Evolutionary conservation across 2,113 vertebrate species (phyloP).

Genomic region (Phalacrocorax aristotelis): DNA sequence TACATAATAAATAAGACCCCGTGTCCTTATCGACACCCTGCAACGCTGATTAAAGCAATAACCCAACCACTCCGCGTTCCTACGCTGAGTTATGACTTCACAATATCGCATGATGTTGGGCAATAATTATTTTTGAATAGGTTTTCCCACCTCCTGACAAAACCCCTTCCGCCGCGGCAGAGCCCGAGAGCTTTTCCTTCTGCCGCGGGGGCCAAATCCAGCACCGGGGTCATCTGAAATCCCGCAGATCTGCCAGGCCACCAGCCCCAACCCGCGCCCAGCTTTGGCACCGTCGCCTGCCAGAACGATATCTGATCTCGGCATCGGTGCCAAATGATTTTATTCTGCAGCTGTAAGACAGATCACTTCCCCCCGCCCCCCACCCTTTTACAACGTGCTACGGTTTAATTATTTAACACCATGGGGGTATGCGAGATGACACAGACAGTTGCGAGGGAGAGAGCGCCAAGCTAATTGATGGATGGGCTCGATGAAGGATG

Average conservation of each 20-base stretch:
- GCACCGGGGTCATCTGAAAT: neutral
- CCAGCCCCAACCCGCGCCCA: neutral
- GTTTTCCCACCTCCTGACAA: neutral
- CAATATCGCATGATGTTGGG: neutral
- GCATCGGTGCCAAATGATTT: neutral
- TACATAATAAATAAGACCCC: neutral
- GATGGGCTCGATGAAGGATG: neutral
- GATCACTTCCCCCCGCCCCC: neutral
- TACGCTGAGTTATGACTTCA: neutral
- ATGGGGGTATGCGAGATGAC: neutral
- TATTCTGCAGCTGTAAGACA: conserved; percentile 28
- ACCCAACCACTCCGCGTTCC: neutral
- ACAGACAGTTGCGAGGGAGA: neutral
- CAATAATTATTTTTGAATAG: neutral
- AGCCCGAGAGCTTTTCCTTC: neutral
- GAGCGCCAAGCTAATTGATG: neutral
- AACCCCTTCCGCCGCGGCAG: accelerated
- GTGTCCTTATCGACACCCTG: neutral
- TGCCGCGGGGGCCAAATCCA: neutral
- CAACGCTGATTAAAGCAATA: neutral
- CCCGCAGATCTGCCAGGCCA: accelerated
- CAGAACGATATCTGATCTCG: neutral
- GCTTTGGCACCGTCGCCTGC: neutral
- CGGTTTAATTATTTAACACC: conserved; percentile 52
- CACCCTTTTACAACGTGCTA: conserved; percentile 12